Conservation (phyloP, 2,888 invertebrate species). For the Ditylenchus weischeri region DNA sequence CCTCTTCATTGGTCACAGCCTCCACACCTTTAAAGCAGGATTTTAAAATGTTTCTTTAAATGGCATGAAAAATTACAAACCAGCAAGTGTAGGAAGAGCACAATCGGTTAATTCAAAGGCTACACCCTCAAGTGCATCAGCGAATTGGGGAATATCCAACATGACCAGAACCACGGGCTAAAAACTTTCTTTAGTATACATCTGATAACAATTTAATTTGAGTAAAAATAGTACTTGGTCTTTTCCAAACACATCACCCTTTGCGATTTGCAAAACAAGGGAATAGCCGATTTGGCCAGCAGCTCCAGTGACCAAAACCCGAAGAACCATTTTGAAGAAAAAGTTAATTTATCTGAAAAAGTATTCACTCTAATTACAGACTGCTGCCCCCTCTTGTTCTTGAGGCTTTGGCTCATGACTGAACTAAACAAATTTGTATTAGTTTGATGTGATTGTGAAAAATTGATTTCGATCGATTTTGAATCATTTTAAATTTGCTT, state of each 20-base stretch:
- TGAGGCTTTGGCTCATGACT: too few species aligned
- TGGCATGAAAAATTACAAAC: slow-evolving; percentile 59
- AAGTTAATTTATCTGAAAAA: neutral
- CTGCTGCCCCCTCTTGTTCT: too few species aligned
- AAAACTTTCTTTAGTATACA: slow-evolving; percentile 11
- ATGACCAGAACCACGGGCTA: slow-evolving; percentile 35
- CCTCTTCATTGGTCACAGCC: slow-evolving; percentile 80
- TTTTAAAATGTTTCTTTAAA: too few species aligned
- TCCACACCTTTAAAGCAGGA: slow-evolving; percentile 68
- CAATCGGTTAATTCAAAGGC: slow-evolving; percentile 96
- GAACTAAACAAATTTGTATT: too few species aligned
- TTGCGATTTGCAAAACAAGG: slow-evolving; percentile 85
- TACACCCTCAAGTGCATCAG: slow-evolving; percentile 92
- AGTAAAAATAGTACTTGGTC: slow-evolving; percentile 25
- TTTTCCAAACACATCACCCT: slow-evolving; percentile 67
- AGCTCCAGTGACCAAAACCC: slow-evolving; percentile 82
- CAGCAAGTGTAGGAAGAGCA: slow-evolving; percentile 80
- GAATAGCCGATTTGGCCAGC: slow-evolving; percentile 98
- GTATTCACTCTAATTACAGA: neutral
- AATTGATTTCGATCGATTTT: too few species aligned
- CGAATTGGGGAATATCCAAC: slow-evolving; percentile 86
- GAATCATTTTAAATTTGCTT: too few species aligned
- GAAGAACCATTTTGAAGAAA: slow-evolving; percentile 28
- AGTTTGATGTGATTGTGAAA: too few species aligned
- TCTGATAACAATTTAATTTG: neutral